Evolutionary conservation across 2,113 vertebrate genomes (phyloP).

Genomic region (Anas platyrhynchos): DNA sequence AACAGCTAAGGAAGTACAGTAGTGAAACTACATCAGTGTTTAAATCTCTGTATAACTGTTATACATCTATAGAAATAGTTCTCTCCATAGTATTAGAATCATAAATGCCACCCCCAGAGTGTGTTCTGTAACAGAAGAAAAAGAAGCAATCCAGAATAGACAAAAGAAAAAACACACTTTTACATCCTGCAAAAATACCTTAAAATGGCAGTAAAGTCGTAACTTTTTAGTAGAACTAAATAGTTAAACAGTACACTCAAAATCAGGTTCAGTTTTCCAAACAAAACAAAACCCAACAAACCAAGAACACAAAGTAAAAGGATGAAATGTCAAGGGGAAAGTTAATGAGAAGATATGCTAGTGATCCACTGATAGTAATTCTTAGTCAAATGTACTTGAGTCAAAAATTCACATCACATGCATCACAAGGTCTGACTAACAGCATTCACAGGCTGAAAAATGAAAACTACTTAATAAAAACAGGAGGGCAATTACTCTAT

Average conservation of each 20-base stretch:
- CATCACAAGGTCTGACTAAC: not conserved
- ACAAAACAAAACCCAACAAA: not conserved
- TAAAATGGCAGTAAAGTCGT: not conserved
- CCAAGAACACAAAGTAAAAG: not conserved
- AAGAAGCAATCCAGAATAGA: not conserved
- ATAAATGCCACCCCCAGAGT: not conserved
- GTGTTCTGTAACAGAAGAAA: not conserved
- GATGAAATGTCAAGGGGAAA: not conserved
- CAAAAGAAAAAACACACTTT: not conserved
- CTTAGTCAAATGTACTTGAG: not conserved
- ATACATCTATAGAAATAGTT: not conserved
- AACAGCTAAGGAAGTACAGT: not conserved
- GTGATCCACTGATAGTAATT: not conserved
- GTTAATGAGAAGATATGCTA: not conserved
- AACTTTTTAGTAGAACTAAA: not conserved
- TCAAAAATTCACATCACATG: not conserved
- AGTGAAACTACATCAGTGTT: not conserved
- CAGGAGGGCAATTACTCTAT: not conserved
- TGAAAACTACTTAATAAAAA: not conserved
- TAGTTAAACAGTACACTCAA: not conserved
- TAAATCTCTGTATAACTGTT: not conserved
- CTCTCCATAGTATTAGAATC: not conserved
- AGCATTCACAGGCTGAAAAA: not conserved
- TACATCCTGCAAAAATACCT: not conserved
- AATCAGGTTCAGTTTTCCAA: not conserved